A percentile compares a stretch with the other conserved stretches of the same genome.
phyloP scores from a whole-genome alignment of 1,140 invertebrate genomes.

The Camponotus vicinus region DNA sequence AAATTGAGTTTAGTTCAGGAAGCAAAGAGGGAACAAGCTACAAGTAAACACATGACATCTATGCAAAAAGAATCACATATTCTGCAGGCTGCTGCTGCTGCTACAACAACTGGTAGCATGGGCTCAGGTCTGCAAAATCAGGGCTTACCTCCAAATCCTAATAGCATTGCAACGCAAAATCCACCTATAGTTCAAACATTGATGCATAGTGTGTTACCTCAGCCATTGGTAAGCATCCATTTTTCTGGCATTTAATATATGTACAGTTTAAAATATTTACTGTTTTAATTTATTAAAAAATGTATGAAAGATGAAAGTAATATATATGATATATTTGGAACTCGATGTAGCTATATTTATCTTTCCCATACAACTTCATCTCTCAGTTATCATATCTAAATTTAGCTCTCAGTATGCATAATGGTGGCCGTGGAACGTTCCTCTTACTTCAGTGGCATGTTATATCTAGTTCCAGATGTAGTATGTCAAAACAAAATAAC shows the following conservation, averaged over 20 bases:
- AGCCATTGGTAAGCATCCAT: conserved; percentile 81
- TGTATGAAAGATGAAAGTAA: neutral
- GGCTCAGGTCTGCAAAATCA: conserved; percentile 77
- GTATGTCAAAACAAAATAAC: neutral
- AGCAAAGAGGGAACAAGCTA: conserved; percentile 79
- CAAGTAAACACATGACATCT: conserved; percentile 74
- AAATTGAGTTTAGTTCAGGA: conserved; percentile 79
- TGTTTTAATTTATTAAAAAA: conserved; percentile 5
- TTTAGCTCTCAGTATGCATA: neutral
- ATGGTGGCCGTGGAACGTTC: neutral
- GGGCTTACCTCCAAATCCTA: conserved; percentile 81
- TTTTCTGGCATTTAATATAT: conserved; percentile 14
- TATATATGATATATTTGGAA: conserved; percentile 7
- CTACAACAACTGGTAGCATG: conserved; percentile 70
- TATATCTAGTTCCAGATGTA: conserved; percentile 1
- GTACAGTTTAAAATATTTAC: conserved; percentile 5
- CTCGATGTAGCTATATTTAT: conserved; percentile 17
- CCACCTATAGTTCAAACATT: conserved; percentile 83
- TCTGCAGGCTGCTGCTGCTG: conserved; percentile 72
- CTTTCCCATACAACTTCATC: neutral
- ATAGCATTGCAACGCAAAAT: conserved; percentile 81
- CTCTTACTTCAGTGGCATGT: neutral
- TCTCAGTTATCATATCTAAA: neutral
- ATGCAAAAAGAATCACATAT: conserved; percentile 70
- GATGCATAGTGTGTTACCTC: conserved; percentile 85